phyloP scores from a whole-genome alignment of 2,888 invertebrate genomes.

The Pinctada fucata region DNA sequence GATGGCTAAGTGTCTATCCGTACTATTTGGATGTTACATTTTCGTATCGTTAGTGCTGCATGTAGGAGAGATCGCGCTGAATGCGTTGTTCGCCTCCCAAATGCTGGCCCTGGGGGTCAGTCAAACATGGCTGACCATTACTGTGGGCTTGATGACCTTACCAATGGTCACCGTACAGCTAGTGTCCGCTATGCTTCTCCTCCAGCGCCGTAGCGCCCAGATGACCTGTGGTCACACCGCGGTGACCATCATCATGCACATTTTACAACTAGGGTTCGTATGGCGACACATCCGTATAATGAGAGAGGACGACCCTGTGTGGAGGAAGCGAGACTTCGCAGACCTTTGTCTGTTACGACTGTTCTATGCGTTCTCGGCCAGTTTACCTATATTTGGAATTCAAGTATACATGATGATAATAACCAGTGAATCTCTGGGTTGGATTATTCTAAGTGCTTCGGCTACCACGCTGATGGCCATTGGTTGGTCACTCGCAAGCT shows the following conservation, averaged over 20 bases:
- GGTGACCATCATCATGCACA: constrained; percentile 81
- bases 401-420: constrained; percentile 85
- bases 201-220: constrained; percentile 54
- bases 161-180: constrained; percentile 84
- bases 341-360: constrained; percentile 86
- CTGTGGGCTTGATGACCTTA: constrained; percentile 84
- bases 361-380: constrained; percentile 91
- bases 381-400: constrained; percentile 90
- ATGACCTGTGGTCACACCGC: constrained; percentile 72
- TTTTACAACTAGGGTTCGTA: constrained; percentile 77
- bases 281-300: constrained; percentile 88
- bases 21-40: constrained; percentile 61
- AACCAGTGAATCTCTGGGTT: constrained; percentile 68
- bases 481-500: constrained; percentile 93
- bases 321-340: constrained; percentile 88
- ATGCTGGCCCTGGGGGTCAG: constrained; percentile 70
- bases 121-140: constrained; percentile 82
- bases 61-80: constrained; percentile 57
- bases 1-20: constrained; percentile 34
- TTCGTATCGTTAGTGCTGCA: constrained; percentile 58
- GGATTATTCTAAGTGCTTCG: constrained; percentile 83
- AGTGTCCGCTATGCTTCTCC: constrained; percentile 78
- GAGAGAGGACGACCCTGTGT: constrained; percentile 88
- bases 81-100: constrained; percentile 79
- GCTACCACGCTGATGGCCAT: constrained; percentile 89